Conservation (phyloP, 2,797 vertebrate species). For the Meda fulgida region DNA sequence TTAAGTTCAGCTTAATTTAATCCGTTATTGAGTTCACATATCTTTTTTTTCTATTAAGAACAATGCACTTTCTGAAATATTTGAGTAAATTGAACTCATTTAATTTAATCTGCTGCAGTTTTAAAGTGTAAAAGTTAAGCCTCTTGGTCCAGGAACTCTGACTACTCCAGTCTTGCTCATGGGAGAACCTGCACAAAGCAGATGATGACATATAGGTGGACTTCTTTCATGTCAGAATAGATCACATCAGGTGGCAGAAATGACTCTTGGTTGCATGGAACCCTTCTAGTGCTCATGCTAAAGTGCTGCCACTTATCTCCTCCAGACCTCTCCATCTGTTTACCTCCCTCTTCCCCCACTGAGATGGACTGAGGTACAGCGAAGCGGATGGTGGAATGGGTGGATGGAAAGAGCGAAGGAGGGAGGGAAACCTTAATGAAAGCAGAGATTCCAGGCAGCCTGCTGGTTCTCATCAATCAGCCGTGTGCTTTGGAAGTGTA, state of each 20-base stretch:
- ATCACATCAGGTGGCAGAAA: slow-evolving; percentile 65
- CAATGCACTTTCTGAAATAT: not conserved
- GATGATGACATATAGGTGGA: slow-evolving; percentile 12
- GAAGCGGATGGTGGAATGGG: slow-evolving; percentile 51
- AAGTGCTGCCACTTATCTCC: slow-evolving; percentile 72
- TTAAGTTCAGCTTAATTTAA: not conserved
- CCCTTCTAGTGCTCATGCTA: slow-evolving; percentile 70
- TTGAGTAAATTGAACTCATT: not conserved
- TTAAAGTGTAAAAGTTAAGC: not conserved
- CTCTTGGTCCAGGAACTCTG: not conserved
- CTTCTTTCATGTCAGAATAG: slow-evolving; percentile 45
- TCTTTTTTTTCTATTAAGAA: not conserved
- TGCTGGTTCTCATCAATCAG: slow-evolving; percentile 84
- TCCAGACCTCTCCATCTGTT: slow-evolving; percentile 66
- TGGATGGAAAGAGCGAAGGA: slow-evolving; percentile 54
- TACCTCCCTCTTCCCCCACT: slow-evolving; percentile 52
- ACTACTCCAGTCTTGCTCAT: not conserved
- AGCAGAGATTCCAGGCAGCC: slow-evolving; percentile 77
- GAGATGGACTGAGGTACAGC: slow-evolving; percentile 44
- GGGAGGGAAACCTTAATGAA: slow-evolving; percentile 76
- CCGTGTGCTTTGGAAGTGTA: slow-evolving; percentile 77
- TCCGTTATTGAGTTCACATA: not conserved
- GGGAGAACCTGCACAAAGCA: slow-evolving; percentile 21
- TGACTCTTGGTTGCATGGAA: slow-evolving; percentile 53
- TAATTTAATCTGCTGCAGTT: not conserved